These are phyloP conservation scores for Noctuana brunneofusca DNA, from an alignment of 2,888 invertebrate species.

Conservation along the genomic window DNA sequence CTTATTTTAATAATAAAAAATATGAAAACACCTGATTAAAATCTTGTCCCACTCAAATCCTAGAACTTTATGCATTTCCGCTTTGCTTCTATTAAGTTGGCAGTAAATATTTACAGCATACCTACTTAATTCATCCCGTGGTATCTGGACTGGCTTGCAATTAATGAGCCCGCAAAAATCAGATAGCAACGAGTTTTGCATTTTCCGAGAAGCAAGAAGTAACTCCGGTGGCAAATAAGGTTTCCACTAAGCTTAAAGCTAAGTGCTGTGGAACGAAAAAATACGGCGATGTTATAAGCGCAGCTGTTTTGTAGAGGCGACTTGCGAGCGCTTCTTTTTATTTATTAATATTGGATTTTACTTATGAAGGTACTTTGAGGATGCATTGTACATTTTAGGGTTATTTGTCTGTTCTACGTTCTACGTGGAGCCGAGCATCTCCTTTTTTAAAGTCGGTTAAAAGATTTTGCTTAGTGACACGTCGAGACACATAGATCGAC, in stretches of 20 bases:
- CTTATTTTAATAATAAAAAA: no score
- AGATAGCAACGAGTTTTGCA: slow-evolving; percentile 29
- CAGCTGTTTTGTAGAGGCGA: slow-evolving; percentile 17
- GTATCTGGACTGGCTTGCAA: slow-evolving; percentile 20
- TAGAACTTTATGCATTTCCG: slow-evolving; percentile 14
- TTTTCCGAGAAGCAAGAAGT: slow-evolving; percentile 29
- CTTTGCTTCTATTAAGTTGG: slow-evolving; percentile 8
- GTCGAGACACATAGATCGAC: no score
- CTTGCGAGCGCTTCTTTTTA: slow-evolving; percentile 4
- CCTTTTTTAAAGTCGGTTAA: no score
- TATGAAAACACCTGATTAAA: background rate
- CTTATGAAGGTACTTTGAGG: background rate
- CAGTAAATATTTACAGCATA: slow-evolving; percentile 25
- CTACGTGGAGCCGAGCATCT: no score
- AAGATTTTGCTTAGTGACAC: no score
- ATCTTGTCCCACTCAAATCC: background rate
- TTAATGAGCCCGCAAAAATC: slow-evolving; percentile 33
- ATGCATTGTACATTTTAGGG: background rate
- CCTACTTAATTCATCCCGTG: slow-evolving; percentile 24
- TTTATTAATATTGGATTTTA: slow-evolving; percentile 5
- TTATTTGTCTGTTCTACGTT: no score
- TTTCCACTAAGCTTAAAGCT: slow-evolving; percentile 27
- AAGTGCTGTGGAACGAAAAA: slow-evolving; percentile 30
- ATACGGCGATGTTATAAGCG: slow-evolving; percentile 25
- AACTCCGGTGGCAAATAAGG: slow-evolving; percentile 33